Conservation (phyloP, 1,140 invertebrate genomes). For the Drosophila repletoides region DNA sequence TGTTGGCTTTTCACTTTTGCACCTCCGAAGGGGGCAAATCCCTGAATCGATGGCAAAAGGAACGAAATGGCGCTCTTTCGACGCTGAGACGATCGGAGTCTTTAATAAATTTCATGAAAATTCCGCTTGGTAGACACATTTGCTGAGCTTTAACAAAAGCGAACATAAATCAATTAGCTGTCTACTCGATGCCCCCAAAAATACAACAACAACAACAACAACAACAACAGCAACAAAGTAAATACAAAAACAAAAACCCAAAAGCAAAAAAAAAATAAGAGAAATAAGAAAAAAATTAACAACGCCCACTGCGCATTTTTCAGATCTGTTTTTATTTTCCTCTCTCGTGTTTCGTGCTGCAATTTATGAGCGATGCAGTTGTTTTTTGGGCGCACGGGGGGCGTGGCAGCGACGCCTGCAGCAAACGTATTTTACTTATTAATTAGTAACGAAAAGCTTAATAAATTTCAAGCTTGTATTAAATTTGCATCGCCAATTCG, state of each 20-base stretch:
- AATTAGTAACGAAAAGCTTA: slow-evolving; percentile 65
- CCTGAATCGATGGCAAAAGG: background rate
- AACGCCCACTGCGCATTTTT: slow-evolving; percentile 66
- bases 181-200: slow-evolving; percentile 35
- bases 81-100: background rate
- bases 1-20: slow-evolving; percentile 11
- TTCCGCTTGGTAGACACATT: slow-evolving; percentile 44
- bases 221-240: slow-evolving; percentile 59
- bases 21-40: slow-evolving; percentile 11
- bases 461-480: slow-evolving; percentile 64
- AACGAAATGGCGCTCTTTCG: slow-evolving; percentile 40
- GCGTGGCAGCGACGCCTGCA: slow-evolving; percentile 51
- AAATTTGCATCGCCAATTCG: slow-evolving; percentile 61
- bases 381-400: slow-evolving; percentile 30
- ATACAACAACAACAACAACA: slow-evolving; percentile 9
- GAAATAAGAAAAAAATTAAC: slow-evolving; percentile 56
- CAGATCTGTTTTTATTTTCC: slow-evolving; percentile 11
- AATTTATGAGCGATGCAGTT: slow-evolving; percentile 71
- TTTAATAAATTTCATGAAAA: slow-evolving; percentile 55
- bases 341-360: slow-evolving; percentile 17
- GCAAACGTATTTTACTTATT: slow-evolving; percentile 69
- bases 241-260: slow-evolving; percentile 44
- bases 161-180: slow-evolving; percentile 79
- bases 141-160: slow-evolving; percentile 68
- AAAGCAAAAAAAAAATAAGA: background rate